Evolutionary conservation across 2,113 vertebrate species (phyloP), one percentile per base, ranked within the genome.

Genomic region (Onychostruthus taczanowskii): DNA sequence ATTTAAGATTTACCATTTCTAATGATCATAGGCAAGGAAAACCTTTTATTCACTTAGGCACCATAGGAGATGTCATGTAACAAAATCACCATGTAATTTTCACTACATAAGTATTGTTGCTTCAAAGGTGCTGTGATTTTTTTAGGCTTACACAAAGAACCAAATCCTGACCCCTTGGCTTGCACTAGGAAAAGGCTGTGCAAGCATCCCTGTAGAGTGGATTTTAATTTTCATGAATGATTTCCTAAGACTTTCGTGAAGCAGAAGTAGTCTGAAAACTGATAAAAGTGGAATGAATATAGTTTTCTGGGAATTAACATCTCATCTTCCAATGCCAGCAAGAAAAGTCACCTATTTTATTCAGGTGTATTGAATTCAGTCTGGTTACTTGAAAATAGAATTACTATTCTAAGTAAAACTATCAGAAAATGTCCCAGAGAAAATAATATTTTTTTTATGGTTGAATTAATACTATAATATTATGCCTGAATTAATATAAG

Each of bases 1-100:
- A 87, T 68, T 61, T 66, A 79, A 78, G 76, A 84, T 92, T 95
- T 94, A 75, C 52, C 56, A 84, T 93, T 96, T 92, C 84, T 90
- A 93, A 84, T 24, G 52, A 89, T 58, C 52, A 43, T 56, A 53
- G 59, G 69, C 66, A 90, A 94, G 89, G 86, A 61, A 92, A 96
- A 94, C 56, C 93, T 86, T 84, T 94, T 81, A 90, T 90, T 94
- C 85, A 72, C 44, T 87, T 73, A 87, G 50, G 49, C 44, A 43
- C 53, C 26, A 23, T 26, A 41, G 85, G 67, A 90, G 67, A 89
- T 8, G 24, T 15, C 35, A 24, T 41, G n/a, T 56, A 78, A 87
- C 44, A 84, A 93, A 93, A 93, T 47, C 92, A 78, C 44, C 92
- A 56, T 62, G 61, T 59, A 83, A 84, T 94, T 92, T 87, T 93